Evolutionary conservation across 2,113 vertebrate species (phyloP).

Genomic region (Lagopus muta): DNA sequence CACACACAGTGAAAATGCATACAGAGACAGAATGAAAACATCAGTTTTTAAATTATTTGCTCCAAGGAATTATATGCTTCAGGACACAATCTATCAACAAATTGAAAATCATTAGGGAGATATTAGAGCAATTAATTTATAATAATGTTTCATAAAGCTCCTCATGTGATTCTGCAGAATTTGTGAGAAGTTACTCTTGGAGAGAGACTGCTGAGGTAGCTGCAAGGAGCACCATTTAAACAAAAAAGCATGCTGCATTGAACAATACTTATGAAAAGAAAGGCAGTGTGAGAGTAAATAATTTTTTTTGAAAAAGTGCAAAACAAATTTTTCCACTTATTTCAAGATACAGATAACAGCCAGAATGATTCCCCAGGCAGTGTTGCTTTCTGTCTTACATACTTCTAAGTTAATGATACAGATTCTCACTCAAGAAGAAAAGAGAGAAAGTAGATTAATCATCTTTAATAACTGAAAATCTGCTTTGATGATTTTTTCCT

Average conservation of each 20-base stretch:
- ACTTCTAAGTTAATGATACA: neutral
- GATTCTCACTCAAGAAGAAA: neutral
- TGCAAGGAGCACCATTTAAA: neutral
- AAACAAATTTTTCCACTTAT: neutral
- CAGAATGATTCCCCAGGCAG: neutral
- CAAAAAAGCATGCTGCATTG: neutral
- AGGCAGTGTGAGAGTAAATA: neutral
- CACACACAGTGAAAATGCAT: neutral
- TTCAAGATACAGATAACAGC: neutral
- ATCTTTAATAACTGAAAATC: neutral
- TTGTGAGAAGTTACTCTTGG: neutral
- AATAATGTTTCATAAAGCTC: constrained; percentile 9
- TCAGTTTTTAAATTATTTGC: neutral
- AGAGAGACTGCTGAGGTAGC: neutral
- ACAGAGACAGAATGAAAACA: neutral
- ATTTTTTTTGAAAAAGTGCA: neutral
- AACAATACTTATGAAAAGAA: neutral
- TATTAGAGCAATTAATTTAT: neutral
- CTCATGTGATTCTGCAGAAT: neutral
- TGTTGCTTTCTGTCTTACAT: neutral
- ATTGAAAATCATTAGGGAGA: constrained; percentile 28
- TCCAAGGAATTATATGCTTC: neutral
- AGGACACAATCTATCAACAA: neutral
- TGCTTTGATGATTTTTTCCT: neutral
- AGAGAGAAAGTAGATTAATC: neutral